Base-by-base conservation (phyloP, 2,797 vertebrate species). In the Phrynocephalus vlangalii region DNA sequence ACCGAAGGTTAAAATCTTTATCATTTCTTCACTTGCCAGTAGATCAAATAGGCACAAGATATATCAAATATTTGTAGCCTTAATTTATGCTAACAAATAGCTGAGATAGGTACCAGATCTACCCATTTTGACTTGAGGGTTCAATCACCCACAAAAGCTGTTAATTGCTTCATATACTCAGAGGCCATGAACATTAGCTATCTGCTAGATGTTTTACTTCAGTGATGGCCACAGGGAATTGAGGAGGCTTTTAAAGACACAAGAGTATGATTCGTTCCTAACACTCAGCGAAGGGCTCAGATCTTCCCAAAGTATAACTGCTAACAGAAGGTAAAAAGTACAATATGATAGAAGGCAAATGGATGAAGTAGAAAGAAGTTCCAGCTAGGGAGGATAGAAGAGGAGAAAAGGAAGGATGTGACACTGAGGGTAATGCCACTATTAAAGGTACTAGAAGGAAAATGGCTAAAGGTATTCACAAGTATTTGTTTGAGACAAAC, bases 251-350 rank as follows among this genome's bases (percentile, higher is more conserved):
- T 84, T 78, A 76, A 89, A 89, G 56, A 82, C 68, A 6, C 81
- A 28, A 44, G 90, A 92, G 87, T 56, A 8, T 18, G 83, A 87
- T 88, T 88, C 90, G 3, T 1, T 87, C 90, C 88, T 78, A 92
- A 87, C 87, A 2, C 84, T 10, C 18, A 85, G 76, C 5, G 86
- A 6, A 91, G 0, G 80, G 85, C 85, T 84, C 26, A 82, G 1
- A 38, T 83, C 52, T 71, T 30, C 3, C 3, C 85, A 87, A 90
- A 84, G 68, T 38, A 73, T 8, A 80, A 33, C 18, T 89, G 9
- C 16, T 82, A 92, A 76, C 4, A 66, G 20, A 88, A 91, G 38
- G 0, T 0, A 0, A 70, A 6, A 30, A 90, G 86, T 84, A 76
- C 83, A 92, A 86, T 82, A 11, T 83, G 0, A 0, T 79, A 24